Evolutionary conservation across 2,888 invertebrate species (phyloP).

Genomic region (Adelognathus sp.): DNA sequence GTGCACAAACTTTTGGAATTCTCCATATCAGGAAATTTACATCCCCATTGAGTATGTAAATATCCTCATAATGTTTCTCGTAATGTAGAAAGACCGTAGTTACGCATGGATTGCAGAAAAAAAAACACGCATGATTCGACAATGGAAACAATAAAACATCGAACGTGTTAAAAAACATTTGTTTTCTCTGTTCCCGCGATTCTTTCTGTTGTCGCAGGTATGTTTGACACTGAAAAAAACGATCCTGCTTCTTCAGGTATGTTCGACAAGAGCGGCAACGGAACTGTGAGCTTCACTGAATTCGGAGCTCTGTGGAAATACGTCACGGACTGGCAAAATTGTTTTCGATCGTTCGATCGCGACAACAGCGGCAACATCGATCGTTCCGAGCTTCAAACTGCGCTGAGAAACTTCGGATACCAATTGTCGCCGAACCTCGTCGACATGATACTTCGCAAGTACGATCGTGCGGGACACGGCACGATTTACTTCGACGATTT

Average conservation of each 20-base stretch:
- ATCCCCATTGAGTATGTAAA: constrained; percentile 56
- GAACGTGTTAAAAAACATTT: constrained; percentile 41
- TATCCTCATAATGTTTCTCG: not conserved
- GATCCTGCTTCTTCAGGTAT: constrained; percentile 85
- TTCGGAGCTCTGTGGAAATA: constrained; percentile 99
- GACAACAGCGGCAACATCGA: constrained; percentile 97
- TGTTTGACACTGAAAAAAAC: constrained; percentile 79
- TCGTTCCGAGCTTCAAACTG: constrained; percentile 93
- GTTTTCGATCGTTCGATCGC: constrained; percentile 96
- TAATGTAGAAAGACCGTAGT: not conserved
- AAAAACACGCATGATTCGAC: constrained; percentile 23
- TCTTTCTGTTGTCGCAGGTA: constrained; percentile 70
- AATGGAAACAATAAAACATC: not conserved
- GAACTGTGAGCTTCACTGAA: constrained; percentile 96
- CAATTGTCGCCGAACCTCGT: constrained; percentile 92
- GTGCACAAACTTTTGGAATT: too few species aligned
- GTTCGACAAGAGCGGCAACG: constrained; percentile 96
- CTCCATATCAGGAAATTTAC: too few species aligned
- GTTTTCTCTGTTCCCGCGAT: constrained; percentile 55
- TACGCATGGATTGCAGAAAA: constrained; percentile 34
- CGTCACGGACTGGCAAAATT: constrained; percentile 98
- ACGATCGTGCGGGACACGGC: constrained; percentile 95
- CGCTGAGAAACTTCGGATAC: constrained; percentile 95
- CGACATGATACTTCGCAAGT: constrained; percentile 92
- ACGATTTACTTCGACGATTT: constrained; percentile 99